Base-by-base conservation (phyloP, 2,797 vertebrate species). In the Coendou prehensilis region DNA sequence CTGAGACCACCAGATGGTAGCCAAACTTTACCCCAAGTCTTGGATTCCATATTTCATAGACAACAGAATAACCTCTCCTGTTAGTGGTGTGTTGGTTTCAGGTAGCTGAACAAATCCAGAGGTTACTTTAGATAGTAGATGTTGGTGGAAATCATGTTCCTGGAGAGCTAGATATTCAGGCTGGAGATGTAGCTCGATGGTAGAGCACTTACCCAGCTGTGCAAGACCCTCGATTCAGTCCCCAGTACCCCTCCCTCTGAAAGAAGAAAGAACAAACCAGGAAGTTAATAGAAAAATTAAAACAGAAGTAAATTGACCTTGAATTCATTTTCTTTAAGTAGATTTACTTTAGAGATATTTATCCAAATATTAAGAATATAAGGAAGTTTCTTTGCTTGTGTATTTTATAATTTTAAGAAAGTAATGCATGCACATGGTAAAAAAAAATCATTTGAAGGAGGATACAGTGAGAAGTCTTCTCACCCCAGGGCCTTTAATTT, bases 1-100 rank as follows among this genome's bases (percentile, higher is more conserved):
- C n/a, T 59, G 86, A 96, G 50, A 93, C 95, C 69, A 96, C 26
- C 47, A 96, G 73, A 23, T 63, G 69, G 61, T 83, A 90, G 85
- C 37, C 82, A 96, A 45, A 64, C 30, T 59, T 97, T 76, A 63
- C 47, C 8, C n/a, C 50, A 47, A 80, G 87, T 67, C 18, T 63
- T 82, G 22, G 20, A 57, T 30, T 96, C 56, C 85, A 0, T 30
- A 80, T 78, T 85, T 95, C 59, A 47, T 50, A 75, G 50, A 54
- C 64, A 87, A 37, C 8, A 86, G 20, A 59, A 61, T 45, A 93
- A 37, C 5, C 15, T 76, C 95, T 94, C 45, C 23, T 94, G 47
- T n/a, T 63, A 88, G 13, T 56, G 2, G 10, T 85, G 9, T 82
- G 28, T 78, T 94, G 9, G 87, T 83, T 87, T 83, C 79, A 81